Conservation (phyloP, 1,140 invertebrate genomes). For the Metopolophium dirhodum region DNA sequence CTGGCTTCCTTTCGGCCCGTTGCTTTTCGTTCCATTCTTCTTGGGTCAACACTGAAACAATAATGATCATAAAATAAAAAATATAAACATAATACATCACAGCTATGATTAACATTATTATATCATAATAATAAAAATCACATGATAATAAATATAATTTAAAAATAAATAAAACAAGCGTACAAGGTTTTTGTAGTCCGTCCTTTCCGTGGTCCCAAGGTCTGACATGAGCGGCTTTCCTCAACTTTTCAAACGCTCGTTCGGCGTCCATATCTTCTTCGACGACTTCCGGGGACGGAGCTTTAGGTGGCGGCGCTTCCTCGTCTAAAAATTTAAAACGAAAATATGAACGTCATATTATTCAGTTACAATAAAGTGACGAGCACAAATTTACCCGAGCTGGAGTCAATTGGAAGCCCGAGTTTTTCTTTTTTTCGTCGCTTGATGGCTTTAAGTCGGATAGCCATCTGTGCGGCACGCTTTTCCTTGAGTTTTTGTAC, state of each 20-base stretch:
- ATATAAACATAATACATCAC: neutral
- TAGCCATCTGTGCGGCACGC: conserved; percentile 74
- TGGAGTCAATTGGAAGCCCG: conserved; percentile 72
- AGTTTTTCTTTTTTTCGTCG: conserved; percentile 77
- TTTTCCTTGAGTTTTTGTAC: conserved; percentile 71
- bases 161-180: conserved; percentile 11
- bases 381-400: conserved; percentile 21
- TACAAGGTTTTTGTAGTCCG: conserved; percentile 59
- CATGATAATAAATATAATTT: neutral
- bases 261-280: conserved; percentile 43
- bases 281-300: conserved; percentile 21
- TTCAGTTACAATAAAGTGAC: neutral
- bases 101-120: neutral
- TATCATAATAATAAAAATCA: neutral
- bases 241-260: conserved; percentile 54
- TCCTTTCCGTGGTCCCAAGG: conserved; percentile 75
- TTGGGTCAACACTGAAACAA: conserved; percentile 70
- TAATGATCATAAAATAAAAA: conserved; percentile 20
- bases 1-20: conserved; percentile 70
- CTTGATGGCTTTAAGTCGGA: conserved; percentile 78
- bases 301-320: conserved; percentile 2
- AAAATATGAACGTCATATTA: neutral
- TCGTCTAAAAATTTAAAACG: conserved; percentile 11
- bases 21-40: conserved; percentile 81
- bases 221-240: conserved; percentile 64